Base-by-base conservation (phyloP, 1,140 invertebrate genomes). In the Drosophila simulans region DNA sequence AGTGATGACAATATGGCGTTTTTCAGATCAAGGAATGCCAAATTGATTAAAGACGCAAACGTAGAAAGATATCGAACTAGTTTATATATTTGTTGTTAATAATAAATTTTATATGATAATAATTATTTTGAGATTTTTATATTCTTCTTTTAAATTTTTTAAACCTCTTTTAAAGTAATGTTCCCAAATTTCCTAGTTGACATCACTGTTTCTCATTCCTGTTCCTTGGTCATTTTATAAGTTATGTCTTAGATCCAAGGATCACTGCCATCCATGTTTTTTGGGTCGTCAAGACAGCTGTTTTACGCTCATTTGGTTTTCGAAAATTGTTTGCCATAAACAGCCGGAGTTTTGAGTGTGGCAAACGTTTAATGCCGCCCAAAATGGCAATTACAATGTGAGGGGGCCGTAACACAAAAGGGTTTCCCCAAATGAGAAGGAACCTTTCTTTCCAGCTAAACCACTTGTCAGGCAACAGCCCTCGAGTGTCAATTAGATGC, bases 401-500 rank as follows among this genome's bases (percentile, higher is more conserved):
- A 39, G 52, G 60, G 74, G 60, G 31, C 25, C 31, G 42, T 17
- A 10, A 27, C 65, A 71, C 65, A 68, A 68, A 68, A 68, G 64
- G 64, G 64, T 68, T 68, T 68, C 46, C 64, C 46, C 37, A 45
- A 68, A 15, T 63, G 20, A 37, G 46, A 71, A 80, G 69, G 52
- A 68, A 74, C 80, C 77, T 59, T 71, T 60, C 56, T 62, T 62
- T 51, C 60, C 57, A 39, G 20, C 35, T 53, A 49, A 81, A 66
- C 78, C 77, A 85, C 65, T 77, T 80, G 81, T 56, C 81, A 52
- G 56, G 77, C 54, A 69, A 69, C 64, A 69, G 66, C 63, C 55
- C 79, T 88, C 83, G 66, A 88, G 83, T 88, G 84, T 89, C 83
- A 88, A 89, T 89, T 88, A 88, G 84, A 88, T 88, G 83, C 83